phyloP scores from a whole-genome alignment of 2,888 invertebrate species.

The Amphiduros pacificus region DNA sequence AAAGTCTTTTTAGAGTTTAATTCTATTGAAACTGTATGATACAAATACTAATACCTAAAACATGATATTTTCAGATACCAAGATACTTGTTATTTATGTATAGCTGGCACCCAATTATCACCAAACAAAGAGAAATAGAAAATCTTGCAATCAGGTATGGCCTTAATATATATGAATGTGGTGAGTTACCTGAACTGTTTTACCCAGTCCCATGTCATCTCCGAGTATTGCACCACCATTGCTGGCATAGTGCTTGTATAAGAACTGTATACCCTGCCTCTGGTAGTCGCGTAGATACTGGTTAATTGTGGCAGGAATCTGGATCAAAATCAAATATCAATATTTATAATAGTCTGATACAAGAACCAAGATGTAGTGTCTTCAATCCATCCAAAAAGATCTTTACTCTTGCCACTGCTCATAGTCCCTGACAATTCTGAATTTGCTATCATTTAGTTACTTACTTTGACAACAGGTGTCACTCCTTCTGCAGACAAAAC shows the following conservation, averaged over 20 bases:
- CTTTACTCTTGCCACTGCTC: no score
- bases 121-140: no score
- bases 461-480: neutral
- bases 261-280: conserved; percentile 49
- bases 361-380: no score
- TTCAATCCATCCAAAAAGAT: no score
- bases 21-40: no score
- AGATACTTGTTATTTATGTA: no score
- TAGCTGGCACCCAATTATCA: no score
- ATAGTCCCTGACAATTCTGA: no score
- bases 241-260: conserved; percentile 43
- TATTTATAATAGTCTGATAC: neutral
- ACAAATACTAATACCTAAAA: no score
- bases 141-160: neutral
- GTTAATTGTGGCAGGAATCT: conserved; percentile 48
- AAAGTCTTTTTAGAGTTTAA: no score
- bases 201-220: conserved; percentile 57
- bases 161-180: neutral
- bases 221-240: conserved; percentile 50
- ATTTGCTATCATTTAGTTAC: no score
- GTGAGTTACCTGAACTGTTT: conserved; percentile 51
- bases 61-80: no score
- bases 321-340: neutral
- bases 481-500: neutral
- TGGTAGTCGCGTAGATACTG: conserved; percentile 55